These are phyloP conservation scores for Cheilosia grossa DNA, from an alignment of 2,888 invertebrate species.

Conservation along the genomic window DNA sequence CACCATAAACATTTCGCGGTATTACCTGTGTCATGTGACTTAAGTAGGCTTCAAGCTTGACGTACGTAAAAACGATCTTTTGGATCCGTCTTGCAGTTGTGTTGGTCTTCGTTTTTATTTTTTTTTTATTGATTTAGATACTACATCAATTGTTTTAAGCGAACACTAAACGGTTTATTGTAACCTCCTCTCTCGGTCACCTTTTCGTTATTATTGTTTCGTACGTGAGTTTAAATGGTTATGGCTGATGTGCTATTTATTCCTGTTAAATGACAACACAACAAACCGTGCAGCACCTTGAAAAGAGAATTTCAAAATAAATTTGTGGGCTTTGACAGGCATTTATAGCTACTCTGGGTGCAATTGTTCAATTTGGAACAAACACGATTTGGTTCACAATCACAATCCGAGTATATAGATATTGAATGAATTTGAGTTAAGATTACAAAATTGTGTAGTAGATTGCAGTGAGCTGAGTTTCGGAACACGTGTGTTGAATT, in stretches of 20 bases:
- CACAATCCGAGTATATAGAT: too few species aligned
- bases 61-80: not conserved
- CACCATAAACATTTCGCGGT: not conserved
- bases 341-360: not conserved
- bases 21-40: not conserved
- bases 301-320: slow-evolving; percentile 23
- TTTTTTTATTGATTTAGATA: slow-evolving; percentile 19
- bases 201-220: not conserved
- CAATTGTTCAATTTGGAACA: slow-evolving; percentile 5
- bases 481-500: too few species aligned
- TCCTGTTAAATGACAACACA: slow-evolving; percentile 11
- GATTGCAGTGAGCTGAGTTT: too few species aligned
- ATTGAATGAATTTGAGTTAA: too few species aligned
- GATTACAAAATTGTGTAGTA: too few species aligned
- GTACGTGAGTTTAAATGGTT: not conserved
- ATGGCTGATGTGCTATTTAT: slow-evolving; percentile 17
- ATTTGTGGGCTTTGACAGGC: slow-evolving; percentile 6
- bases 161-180: not conserved
- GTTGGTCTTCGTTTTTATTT: not conserved
- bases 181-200: not conserved
- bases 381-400: slow-evolving; percentile 2
- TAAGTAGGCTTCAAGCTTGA: slow-evolving; percentile 35
- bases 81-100: slow-evolving; percentile 6
- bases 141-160: slow-evolving; percentile 17
- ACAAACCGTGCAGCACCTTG: slow-evolving; percentile 30